Evolutionary conservation across 2,888 invertebrate species (phyloP).

Genomic region (Synergus itoensis): DNA sequence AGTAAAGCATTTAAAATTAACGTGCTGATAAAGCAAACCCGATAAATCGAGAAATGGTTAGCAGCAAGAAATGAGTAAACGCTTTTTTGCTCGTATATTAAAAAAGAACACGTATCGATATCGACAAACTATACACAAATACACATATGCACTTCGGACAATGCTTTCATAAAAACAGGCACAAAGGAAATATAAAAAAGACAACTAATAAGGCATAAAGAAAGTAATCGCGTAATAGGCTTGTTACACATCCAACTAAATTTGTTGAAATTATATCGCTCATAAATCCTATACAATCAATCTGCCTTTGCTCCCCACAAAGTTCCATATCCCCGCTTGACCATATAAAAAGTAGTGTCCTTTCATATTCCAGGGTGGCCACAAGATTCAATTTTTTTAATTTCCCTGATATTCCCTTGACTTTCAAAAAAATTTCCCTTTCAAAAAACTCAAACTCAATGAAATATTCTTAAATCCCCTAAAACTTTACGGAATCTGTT

Average conservation of each 20-base stretch:
- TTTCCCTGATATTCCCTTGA: too few species aligned
- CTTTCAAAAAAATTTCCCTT: too few species aligned
- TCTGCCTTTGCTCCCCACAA: conserved; percentile 40
- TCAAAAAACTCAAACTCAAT: too few species aligned
- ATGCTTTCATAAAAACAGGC: conserved; percentile 54
- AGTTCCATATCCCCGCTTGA: neutral
- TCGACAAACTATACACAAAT: neutral
- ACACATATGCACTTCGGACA: conserved; percentile 39
- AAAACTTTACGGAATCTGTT: too few species aligned
- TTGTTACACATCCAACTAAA: conserved; percentile 67
- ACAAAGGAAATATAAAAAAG: conserved; percentile 55
- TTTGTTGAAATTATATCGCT: conserved; percentile 2
- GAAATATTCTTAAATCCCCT: too few species aligned
- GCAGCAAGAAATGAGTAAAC: conserved; percentile 2
- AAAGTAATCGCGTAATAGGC: conserved; percentile 69
- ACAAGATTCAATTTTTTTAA: too few species aligned
- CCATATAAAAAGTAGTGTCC: neutral
- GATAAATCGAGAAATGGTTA: conserved; percentile 19
- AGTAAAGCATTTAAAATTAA: conserved; percentile 15
- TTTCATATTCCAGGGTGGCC: too few species aligned
- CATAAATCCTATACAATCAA: conserved; percentile 56
- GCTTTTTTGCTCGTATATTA: conserved; percentile 4
- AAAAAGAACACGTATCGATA: conserved; percentile 36
- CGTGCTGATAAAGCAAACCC: conserved; percentile 17
- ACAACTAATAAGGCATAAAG: conserved; percentile 57